These are phyloP conservation scores for Psilopogon haemacephalus DNA, from an alignment of 2,113 vertebrate genomes.

Conservation along the genomic window DNA sequence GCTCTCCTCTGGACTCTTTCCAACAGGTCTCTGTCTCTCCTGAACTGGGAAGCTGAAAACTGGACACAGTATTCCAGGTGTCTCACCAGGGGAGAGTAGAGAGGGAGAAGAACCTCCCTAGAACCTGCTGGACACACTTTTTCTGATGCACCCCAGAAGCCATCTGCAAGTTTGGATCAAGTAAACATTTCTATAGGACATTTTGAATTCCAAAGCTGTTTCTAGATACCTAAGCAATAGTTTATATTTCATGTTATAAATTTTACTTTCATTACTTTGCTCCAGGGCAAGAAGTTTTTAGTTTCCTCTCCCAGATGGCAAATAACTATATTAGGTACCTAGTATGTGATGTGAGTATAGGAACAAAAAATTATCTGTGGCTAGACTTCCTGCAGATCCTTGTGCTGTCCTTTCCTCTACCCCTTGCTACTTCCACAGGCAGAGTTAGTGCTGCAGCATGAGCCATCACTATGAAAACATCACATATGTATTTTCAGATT, in stretches of 20 bases:
- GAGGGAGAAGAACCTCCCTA: too few relatives aligned
- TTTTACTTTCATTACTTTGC: background rate
- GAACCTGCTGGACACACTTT: too few relatives aligned
- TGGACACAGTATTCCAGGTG: too few relatives aligned
- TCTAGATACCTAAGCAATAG: constrained; percentile 1
- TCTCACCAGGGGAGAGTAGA: too few relatives aligned
- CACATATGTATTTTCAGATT: background rate
- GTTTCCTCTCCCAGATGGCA: background rate
- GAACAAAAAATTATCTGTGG: background rate
- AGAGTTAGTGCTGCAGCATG: background rate
- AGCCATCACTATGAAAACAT: background rate
- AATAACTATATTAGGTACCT: background rate
- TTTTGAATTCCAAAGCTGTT: background rate
- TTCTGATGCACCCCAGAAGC: too few relatives aligned
- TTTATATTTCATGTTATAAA: background rate
- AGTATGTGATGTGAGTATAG: background rate
- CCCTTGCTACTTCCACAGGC: background rate
- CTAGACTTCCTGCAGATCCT: background rate
- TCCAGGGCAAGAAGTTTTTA: background rate
- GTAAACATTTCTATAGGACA: background rate
- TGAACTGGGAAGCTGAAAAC: too few relatives aligned
- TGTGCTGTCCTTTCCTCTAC: background rate
- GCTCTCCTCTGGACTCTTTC: too few relatives aligned
- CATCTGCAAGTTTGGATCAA: background rate
- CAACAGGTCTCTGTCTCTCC: too few relatives aligned